These are phyloP conservation scores for Pterostichus niger DNA, from an alignment of 2,888 invertebrate species.

Conservation along the genomic window DNA sequence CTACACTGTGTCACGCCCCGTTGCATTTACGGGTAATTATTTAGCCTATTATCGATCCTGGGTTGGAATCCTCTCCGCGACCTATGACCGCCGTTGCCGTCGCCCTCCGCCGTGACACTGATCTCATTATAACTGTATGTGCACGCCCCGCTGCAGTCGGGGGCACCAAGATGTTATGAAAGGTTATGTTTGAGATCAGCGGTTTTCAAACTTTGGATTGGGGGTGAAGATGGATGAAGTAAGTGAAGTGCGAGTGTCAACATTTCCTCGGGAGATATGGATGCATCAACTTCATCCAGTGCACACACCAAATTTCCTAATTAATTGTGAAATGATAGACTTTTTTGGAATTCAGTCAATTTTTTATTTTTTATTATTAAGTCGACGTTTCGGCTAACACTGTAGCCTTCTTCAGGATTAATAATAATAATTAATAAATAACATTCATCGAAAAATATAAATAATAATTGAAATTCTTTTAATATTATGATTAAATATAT, in stretches of 20 bases:
- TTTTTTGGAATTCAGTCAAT: too few species aligned
- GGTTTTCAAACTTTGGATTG: slow-evolving; percentile 24
- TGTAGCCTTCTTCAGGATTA: too few species aligned
- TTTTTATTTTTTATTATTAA: too few species aligned
- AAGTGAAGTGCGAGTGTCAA: neutral
- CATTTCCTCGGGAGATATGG: neutral
- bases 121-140: slow-evolving; percentile 65
- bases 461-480: too few species aligned
- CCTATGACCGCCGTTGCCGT: slow-evolving; percentile 7
- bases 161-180: slow-evolving; percentile 30
- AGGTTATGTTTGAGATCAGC: slow-evolving; percentile 22
- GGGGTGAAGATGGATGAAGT: neutral
- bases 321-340: too few species aligned
- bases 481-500: too few species aligned
- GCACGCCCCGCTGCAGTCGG: neutral
- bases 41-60: slow-evolving; percentile 63
- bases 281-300: too few species aligned
- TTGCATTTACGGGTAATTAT: slow-evolving; percentile 61
- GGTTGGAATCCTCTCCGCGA: slow-evolving; percentile 40
- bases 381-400: too few species aligned
- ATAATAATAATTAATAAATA: too few species aligned
- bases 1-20: slow-evolving; percentile 11
- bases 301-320: too few species aligned
- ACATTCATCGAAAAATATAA: too few species aligned
- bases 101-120: slow-evolving; percentile 52